Evolutionary conservation across 2,888 invertebrate species (phyloP).

Genomic region (Drepana falcataria): DNA sequence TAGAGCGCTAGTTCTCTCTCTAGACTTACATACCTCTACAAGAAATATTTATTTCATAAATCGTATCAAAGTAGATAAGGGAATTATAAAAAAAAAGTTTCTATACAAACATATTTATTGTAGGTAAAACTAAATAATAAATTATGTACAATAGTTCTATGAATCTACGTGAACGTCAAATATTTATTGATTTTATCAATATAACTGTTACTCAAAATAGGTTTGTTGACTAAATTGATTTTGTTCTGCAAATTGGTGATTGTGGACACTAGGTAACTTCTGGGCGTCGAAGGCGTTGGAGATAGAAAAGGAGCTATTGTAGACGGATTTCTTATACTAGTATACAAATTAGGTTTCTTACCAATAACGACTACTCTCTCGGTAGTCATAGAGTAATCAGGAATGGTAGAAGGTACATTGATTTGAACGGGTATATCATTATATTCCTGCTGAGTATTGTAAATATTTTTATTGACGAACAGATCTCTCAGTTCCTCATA

Average conservation of each 20-base stretch:
- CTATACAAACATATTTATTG: too few species aligned
- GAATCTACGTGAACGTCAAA: conserved; percentile 40
- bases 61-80: too few species aligned
- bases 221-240: conserved; percentile 39
- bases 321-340: conserved; percentile 34
- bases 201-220: conserved; percentile 49
- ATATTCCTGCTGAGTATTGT: conserved; percentile 26
- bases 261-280: conserved; percentile 49
- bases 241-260: conserved; percentile 52
- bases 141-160: conserved; percentile 17
- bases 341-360: conserved; percentile 41
- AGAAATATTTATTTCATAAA: too few species aligned
- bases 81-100: too few species aligned
- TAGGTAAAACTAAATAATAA: conserved; percentile 7
- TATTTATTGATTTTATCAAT: conserved; percentile 65
- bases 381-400: conserved; percentile 30
- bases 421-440: conserved; percentile 25
- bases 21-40: too few species aligned
- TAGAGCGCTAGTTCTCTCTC: too few species aligned
- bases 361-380: conserved; percentile 48
- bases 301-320: conserved; percentile 2
- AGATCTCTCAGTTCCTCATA: conserved; percentile 48
- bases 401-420: conserved; percentile 36
- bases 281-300: conserved; percentile 30
- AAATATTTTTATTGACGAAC: conserved; percentile 34